Conservation (phyloP, 2,113 vertebrate species). For the Pogonocichla stellata region DNA sequence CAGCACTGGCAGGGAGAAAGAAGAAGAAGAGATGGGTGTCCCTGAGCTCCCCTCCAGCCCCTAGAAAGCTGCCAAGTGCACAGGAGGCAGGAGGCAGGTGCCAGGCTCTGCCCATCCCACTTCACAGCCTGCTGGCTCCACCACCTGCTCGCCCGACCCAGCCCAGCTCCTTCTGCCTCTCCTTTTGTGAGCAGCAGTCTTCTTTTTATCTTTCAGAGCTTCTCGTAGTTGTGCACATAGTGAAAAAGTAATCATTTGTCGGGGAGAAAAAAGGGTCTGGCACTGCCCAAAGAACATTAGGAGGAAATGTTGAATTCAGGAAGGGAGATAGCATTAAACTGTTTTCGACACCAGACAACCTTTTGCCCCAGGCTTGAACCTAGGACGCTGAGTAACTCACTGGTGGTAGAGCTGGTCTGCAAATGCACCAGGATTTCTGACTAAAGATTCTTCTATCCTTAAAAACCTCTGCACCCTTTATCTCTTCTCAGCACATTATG, state of each 20-base stretch:
- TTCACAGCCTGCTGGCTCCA: neutral
- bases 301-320: neutral
- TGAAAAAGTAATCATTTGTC: neutral
- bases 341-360: neutral
- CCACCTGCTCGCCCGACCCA: neutral
- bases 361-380: neutral
- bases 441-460: neutral
- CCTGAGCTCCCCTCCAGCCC: neutral
- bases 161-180: neutral
- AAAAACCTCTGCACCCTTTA: neutral
- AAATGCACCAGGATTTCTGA: neutral
- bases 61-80: accelerated
- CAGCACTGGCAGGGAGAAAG: accelerated
- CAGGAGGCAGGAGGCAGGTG: neutral
- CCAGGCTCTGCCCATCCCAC: neutral
- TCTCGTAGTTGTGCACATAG: neutral
- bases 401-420: neutral
- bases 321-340: neutral
- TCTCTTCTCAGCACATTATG: neutral
- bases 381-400: neutral
- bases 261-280: neutral
- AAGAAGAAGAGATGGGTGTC: neutral
- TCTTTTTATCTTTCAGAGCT: neutral
- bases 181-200: neutral
- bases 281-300: neutral